Percentiles rank a stretch among this genome's conserved stretches.
Conservation (phyloP, 2,797 vertebrate genomes). For the Spondyliosoma cantharus region DNA sequence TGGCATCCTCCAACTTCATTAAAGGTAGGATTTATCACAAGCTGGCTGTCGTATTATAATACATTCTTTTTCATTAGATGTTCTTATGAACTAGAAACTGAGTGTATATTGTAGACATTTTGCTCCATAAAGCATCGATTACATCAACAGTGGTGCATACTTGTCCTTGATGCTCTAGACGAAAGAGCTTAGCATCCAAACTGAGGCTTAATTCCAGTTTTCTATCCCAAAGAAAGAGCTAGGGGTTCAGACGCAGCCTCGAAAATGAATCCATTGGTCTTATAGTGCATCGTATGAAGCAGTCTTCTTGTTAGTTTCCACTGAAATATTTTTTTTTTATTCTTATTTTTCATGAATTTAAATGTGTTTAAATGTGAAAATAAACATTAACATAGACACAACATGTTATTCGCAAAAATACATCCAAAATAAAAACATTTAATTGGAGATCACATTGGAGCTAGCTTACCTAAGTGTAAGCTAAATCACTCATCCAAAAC, state of each 20-base stretch:
- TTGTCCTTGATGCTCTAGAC: too few species aligned
- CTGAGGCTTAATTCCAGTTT: conserved; percentile 5
- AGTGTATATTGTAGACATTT: background rate
- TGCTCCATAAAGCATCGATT: conserved; percentile 21
- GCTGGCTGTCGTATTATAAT: background rate
- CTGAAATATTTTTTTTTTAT: background rate
- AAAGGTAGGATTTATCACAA: background rate
- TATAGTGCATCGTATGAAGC: background rate
- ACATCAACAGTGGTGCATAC: conserved; percentile 26
- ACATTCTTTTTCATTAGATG: background rate
- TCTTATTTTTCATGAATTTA: background rate
- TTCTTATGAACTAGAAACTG: background rate
- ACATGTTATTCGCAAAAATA: too few species aligned
- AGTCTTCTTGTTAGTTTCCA: background rate
- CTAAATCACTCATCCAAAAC: too few species aligned
- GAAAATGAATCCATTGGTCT: background rate
- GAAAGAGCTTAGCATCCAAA: conserved; percentile 2
- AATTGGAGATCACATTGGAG: too few species aligned
- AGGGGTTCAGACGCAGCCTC: background rate
- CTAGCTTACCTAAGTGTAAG: too few species aligned
- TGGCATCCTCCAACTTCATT: background rate
- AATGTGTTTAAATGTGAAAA: too few species aligned
- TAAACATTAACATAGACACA: too few species aligned
- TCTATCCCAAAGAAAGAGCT: background rate
- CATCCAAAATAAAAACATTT: too few species aligned